Percentiles rank a stretch among this genome's conserved stretches.
Evolutionary conservation across 2,113 vertebrate genomes (phyloP).

Genomic region (Panthera tigris): DNA sequence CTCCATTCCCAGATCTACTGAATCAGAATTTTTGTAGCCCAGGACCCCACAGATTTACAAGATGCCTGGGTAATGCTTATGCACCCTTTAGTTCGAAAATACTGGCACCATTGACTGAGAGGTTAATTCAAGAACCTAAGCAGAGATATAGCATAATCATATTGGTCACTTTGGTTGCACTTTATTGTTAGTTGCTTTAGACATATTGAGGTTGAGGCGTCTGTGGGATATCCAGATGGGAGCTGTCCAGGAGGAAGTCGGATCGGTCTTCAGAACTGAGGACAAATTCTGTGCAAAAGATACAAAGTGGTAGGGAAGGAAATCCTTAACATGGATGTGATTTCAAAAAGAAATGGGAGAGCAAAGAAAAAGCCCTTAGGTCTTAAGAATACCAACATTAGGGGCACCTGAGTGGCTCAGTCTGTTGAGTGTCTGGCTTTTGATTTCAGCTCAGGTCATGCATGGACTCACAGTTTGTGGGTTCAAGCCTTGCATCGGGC

Average conservation of each 20-base stretch:
- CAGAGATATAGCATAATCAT: neutral
- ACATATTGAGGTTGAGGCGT: neutral
- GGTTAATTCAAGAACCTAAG: neutral
- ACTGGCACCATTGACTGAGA: neutral
- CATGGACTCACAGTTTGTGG: too few species aligned
- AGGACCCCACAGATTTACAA: neutral
- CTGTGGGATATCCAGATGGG: neutral
- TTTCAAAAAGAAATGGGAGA: neutral
- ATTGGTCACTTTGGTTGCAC: neutral
- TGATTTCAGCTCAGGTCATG: too few species aligned
- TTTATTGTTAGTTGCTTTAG: neutral
- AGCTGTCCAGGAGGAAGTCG: neutral
- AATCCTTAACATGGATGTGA: neutral
- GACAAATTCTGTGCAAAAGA: neutral
- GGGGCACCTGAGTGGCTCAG: too few species aligned
- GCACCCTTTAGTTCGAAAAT: neutral
- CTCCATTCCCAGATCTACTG: neutral
- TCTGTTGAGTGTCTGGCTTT: too few species aligned
- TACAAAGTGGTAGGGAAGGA: neutral
- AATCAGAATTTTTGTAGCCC: neutral
- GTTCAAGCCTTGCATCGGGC: too few species aligned
- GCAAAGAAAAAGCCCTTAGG: neutral
- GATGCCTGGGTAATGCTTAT: neutral
- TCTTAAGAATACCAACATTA: neutral
- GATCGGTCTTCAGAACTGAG: neutral